Evolutionary conservation across 2,888 invertebrate genomes (phyloP).

Genomic region (Dugesia japonica): DNA sequence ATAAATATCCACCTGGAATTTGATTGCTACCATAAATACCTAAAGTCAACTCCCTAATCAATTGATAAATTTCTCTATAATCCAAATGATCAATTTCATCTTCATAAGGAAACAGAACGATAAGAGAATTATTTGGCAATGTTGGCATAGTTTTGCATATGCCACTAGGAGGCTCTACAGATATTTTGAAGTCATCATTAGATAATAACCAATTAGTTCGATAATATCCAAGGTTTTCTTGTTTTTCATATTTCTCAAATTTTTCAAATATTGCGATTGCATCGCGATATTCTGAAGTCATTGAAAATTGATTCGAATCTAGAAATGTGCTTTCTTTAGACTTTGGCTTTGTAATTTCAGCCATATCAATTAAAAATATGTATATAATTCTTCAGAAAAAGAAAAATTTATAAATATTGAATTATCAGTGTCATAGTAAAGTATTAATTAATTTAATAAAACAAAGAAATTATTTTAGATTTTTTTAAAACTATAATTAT

Average conservation of each 20-base stretch:
- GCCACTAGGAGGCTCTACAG: slow-evolving; percentile 44
- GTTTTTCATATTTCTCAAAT: not conserved
- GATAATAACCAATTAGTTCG: slow-evolving; percentile 38
- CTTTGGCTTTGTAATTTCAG: not conserved
- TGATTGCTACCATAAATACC: slow-evolving; percentile 47
- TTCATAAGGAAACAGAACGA: slow-evolving; percentile 41
- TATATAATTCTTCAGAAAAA: too few relatives aligned
- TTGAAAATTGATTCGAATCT: not conserved
- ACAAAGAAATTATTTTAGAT: too few relatives aligned
- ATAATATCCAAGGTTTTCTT: not conserved
- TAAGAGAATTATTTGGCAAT: slow-evolving; percentile 38
- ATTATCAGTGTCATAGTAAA: slow-evolving; percentile 15
- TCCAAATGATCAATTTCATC: slow-evolving; percentile 37
- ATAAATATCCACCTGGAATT: too few relatives aligned
- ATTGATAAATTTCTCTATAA: slow-evolving; percentile 45
- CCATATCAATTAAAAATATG: not conserved
- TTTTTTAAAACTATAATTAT: too few relatives aligned
- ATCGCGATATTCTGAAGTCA: not conserved
- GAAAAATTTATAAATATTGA: not conserved
- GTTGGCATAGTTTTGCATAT: slow-evolving; percentile 40
- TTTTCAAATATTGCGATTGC: not conserved
- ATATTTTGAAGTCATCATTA: slow-evolving; percentile 42
- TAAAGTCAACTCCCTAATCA: slow-evolving; percentile 44
- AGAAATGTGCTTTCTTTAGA: not conserved
- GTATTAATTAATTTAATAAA: not conserved